Conservation (phyloP, 2,888 invertebrate genomes). For the Ormyrus pomaceus region DNA sequence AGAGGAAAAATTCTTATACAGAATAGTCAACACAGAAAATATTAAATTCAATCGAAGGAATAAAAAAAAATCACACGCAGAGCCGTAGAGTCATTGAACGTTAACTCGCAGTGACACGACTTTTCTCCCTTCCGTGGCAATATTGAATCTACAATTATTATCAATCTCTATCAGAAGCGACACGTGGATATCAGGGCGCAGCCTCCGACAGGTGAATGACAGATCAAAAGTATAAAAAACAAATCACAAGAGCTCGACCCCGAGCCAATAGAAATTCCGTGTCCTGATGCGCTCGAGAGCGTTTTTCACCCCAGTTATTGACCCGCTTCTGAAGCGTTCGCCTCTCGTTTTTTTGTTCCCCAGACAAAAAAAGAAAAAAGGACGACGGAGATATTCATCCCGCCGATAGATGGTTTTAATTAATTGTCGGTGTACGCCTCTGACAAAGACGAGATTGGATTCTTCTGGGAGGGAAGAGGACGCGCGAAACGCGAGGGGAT, state of each 20-base stretch:
- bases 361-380: not conserved
- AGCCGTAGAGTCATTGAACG: too few relatives aligned
- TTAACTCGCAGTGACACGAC: too few relatives aligned
- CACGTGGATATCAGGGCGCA: not conserved
- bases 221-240: slow-evolving; percentile 29
- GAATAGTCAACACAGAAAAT: too few relatives aligned
- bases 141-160: too few relatives aligned
- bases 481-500: too few relatives aligned
- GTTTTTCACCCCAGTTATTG: not conserved
- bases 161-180: too few relatives aligned
- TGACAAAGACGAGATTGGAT: too few relatives aligned
- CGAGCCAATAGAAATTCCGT: slow-evolving; percentile 29
- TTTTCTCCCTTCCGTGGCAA: too few relatives aligned
- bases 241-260: slow-evolving; percentile 12
- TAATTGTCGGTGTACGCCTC: slow-evolving; percentile 3
- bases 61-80: too few relatives aligned
- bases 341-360: not conserved
- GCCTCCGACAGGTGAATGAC: slow-evolving; percentile 7
- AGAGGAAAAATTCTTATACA: too few relatives aligned
- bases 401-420: slow-evolving; percentile 26
- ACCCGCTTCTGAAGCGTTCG: not conserved
- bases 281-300: slow-evolving; percentile 12
- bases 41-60: too few relatives aligned
- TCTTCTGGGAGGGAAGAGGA: too few relatives aligned
- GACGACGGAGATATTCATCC: not conserved